Percentiles rank a stretch among this genome's conserved stretches.
phyloP scores from a whole-genome alignment of 2,888 invertebrate genomes.

The Catocala sponsa region DNA sequence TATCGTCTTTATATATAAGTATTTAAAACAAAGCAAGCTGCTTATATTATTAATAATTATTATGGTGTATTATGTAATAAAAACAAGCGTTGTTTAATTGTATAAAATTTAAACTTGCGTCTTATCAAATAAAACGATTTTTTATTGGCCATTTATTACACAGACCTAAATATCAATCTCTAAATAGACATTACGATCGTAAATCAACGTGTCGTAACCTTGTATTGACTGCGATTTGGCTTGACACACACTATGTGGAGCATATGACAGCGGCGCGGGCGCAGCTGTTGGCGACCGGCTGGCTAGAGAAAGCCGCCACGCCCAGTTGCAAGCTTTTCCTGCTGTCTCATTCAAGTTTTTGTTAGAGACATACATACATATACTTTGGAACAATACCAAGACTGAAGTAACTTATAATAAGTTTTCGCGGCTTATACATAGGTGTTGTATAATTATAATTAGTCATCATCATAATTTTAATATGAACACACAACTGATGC shows the following conservation, averaged over 20 bases:
- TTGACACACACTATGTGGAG: conserved; percentile 30
- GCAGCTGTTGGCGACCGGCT: conserved; percentile 57
- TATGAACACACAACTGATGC: no score
- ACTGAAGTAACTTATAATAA: not conserved
- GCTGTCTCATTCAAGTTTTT: conserved; percentile 25
- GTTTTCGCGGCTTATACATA: not conserved
- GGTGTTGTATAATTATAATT: no score
- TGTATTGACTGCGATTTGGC: conserved; percentile 40
- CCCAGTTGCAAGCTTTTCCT: conserved; percentile 57
- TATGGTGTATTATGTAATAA: no score
- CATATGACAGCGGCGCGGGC: conserved; percentile 25
- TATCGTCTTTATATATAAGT: no score
- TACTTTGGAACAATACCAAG: conserved; percentile 5
- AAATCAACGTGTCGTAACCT: conserved; percentile 40
- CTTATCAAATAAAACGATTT: not conserved
- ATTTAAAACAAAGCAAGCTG: no score
- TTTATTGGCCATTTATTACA: conserved; percentile 2
- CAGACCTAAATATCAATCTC: conserved; percentile 18
- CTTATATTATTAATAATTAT: no score
- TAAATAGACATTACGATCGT: conserved; percentile 21
- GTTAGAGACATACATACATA: not conserved
- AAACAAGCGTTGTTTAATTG: no score
- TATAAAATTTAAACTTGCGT: no score
- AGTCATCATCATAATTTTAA: no score
- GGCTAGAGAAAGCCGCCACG: conserved; percentile 68